Evolutionary conservation across 2,113 vertebrate genomes (phyloP).

Genomic region (Perognathus longimembris): DNA sequence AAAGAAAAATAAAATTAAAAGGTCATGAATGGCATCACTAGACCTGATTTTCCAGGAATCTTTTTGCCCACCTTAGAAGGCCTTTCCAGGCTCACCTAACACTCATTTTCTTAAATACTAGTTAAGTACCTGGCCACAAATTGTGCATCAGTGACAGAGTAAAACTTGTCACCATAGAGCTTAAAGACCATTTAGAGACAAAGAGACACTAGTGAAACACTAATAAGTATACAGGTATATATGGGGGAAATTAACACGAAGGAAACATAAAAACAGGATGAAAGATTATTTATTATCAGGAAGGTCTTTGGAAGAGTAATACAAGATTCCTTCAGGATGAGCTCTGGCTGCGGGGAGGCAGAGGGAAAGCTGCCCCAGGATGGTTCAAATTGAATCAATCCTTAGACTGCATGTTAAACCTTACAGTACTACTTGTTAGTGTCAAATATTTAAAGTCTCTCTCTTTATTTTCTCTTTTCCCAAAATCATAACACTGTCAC

Average conservation of each 20-base stretch:
- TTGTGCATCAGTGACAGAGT: background rate
- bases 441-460: background rate
- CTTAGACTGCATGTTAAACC: background rate
- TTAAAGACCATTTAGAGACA: background rate
- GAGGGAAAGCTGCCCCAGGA: background rate
- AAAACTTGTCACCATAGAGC: background rate
- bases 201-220: background rate
- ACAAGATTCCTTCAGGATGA: background rate
- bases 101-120: background rate
- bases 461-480: background rate
- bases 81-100: background rate
- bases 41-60: accelerated
- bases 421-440: background rate
- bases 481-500: background rate
- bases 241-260: background rate
- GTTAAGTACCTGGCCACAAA: background rate
- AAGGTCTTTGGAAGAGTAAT: background rate
- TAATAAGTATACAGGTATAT: background rate
- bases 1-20: background rate
- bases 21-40: background rate
- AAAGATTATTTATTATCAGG: background rate
- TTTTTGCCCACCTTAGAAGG: background rate
- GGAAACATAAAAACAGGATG: background rate
- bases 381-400: background rate
- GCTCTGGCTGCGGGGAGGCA: background rate